A percentile compares a stretch with the other conserved stretches of the same genome.
Evolutionary conservation across 2,113 vertebrate genomes (phyloP).

Genomic region (Stegastes partitus): DNA sequence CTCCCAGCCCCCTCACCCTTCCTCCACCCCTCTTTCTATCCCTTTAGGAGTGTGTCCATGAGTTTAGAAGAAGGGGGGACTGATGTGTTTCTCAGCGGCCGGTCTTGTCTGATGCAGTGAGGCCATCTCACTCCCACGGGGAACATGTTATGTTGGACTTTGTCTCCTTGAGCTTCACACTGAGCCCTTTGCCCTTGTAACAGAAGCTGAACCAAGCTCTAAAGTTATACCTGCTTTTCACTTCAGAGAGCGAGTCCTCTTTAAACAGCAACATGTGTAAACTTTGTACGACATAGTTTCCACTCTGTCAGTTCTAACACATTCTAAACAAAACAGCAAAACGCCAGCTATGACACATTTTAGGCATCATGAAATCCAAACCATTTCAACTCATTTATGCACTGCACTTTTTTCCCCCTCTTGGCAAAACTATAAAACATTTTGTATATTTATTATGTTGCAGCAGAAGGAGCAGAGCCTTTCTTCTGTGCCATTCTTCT

Average conservation of each 20-base stretch:
- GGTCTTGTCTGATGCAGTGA: constrained; percentile 69
- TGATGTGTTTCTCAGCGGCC: constrained; percentile 75
- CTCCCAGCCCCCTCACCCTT: constrained; percentile 36
- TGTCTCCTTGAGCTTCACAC: constrained; percentile 53
- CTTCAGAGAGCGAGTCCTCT: background rate
- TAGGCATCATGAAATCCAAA: constrained; percentile 18
- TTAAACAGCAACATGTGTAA: constrained; percentile 35
- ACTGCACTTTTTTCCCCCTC: constrained; percentile 17
- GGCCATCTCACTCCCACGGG: constrained; percentile 66
- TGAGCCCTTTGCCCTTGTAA: constrained; percentile 46
- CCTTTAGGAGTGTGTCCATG: constrained; percentile 71
- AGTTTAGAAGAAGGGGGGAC: constrained; percentile 37
- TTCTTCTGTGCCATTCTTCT: constrained; percentile 62
- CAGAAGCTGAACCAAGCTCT: constrained; percentile 30
- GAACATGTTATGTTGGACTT: constrained; percentile 55
- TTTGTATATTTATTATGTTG: constrained; percentile 63
- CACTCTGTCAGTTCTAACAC: constrained; percentile 31
- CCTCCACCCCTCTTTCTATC: constrained; percentile 50
- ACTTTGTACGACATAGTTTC: constrained; percentile 2
- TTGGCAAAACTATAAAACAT: constrained; percentile 63
- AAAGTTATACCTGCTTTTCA: constrained; percentile 24
- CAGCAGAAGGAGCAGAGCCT: constrained; percentile 49
- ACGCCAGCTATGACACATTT: constrained; percentile 5
- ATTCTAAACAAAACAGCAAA: constrained; percentile 39
- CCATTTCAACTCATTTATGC: constrained; percentile 25